Percentiles rank a stretch among this genome's conserved stretches.
These are phyloP conservation scores for Todus mexicanus DNA, from an alignment of 2,797 vertebrate genomes.

Conservation along the genomic window DNA sequence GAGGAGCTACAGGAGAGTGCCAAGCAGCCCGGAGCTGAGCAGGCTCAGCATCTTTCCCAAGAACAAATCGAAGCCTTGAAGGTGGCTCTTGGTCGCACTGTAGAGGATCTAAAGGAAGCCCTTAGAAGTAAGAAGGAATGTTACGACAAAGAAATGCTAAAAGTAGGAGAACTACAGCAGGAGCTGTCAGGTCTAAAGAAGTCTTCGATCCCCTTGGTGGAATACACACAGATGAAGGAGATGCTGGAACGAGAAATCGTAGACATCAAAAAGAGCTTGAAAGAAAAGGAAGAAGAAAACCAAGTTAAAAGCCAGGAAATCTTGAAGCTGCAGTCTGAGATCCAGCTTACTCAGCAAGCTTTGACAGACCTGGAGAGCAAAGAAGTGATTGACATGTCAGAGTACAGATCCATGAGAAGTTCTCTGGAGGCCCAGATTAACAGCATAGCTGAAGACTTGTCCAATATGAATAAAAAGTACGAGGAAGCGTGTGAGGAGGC, in stretches of 20 bases:
- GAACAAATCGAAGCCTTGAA: constrained; percentile 80
- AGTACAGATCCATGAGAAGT: constrained; percentile 78
- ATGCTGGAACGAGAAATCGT: constrained; percentile 75
- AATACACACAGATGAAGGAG: constrained; percentile 73
- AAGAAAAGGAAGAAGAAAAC: constrained; percentile 81
- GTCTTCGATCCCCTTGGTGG: constrained; percentile 69
- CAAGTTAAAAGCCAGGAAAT: constrained; percentile 75
- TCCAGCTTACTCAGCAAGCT: constrained; percentile 77
- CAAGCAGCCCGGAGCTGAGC: constrained; percentile 55
- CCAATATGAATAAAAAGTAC: constrained; percentile 72
- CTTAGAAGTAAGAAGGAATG: constrained; percentile 71
- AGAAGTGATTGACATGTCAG: constrained; percentile 75
- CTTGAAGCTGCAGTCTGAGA: constrained; percentile 79
- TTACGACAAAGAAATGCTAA: constrained; percentile 72
- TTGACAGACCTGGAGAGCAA: constrained; percentile 76
- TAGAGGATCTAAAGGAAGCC: constrained; percentile 77
- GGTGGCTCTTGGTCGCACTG: constrained; percentile 67
- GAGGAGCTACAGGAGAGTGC: constrained; percentile 71
- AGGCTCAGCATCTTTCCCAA: constrained; percentile 74
- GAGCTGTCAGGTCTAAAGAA: constrained; percentile 73
- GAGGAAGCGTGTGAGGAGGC: constrained; percentile 78
- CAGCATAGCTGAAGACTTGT: constrained; percentile 73
- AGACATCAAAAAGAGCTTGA: constrained; percentile 64
- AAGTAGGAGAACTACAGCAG: constrained; percentile 71
- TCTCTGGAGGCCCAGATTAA: constrained; percentile 80